Conservation (phyloP, 2,888 invertebrate species). For the Eugnorisma glareosa region DNA sequence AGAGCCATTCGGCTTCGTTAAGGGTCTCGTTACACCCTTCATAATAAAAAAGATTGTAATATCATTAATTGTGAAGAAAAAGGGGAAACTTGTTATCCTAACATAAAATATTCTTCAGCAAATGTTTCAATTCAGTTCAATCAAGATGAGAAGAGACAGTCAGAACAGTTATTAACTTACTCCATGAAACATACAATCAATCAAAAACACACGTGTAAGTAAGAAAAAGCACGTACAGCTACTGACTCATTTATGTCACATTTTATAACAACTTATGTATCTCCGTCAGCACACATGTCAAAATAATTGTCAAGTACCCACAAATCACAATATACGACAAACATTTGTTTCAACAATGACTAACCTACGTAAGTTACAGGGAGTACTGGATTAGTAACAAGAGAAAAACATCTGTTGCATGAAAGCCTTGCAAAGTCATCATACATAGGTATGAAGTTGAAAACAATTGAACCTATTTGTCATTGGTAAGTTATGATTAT, state of each 20-base stretch:
- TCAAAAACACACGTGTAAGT: neutral
- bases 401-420: constrained; percentile 8
- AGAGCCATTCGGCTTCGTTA: no score
- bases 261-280: neutral
- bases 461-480: constrained; percentile 11
- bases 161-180: neutral
- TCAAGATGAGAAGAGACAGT: neutral
- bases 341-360: constrained; percentile 41
- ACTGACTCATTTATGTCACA: neutral
- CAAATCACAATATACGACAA: constrained; percentile 1
- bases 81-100: neutral
- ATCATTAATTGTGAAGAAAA: neutral
- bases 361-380: neutral
- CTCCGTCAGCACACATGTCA: constrained; percentile 21
- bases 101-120: neutral
- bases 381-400: neutral
- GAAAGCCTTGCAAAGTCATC: constrained; percentile 12
- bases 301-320: constrained; percentile 23
- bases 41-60: neutral
- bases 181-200: neutral
- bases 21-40: no score
- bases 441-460: constrained; percentile 4
- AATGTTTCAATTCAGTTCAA: neutral
- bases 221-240: neutral
- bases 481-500: constrained; percentile 13